Percentiles rank a stretch among this genome's conserved stretches.
Conservation (phyloP, 1,140 invertebrate genomes). For the Drosophila malerkotliana region DNA sequence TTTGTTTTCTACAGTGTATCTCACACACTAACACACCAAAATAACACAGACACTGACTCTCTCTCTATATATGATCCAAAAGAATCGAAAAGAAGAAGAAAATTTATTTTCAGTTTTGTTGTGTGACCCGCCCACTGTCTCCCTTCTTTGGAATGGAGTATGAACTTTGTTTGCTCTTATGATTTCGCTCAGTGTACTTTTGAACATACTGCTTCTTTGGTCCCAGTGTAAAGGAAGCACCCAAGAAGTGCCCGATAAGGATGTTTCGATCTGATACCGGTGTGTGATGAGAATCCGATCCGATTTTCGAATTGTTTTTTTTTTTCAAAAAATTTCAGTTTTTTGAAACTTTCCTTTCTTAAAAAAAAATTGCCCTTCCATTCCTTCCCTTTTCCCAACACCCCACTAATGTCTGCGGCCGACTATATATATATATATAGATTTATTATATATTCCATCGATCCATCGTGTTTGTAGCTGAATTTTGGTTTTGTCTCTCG, state of each 20-base stretch:
- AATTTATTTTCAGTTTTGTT: constrained; percentile 26
- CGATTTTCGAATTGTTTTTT: constrained; percentile 31
- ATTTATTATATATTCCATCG: constrained; percentile 4
- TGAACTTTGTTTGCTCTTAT: constrained; percentile 43
- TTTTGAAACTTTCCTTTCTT: constrained; percentile 18
- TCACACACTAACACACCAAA: constrained; percentile 25
- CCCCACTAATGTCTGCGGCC: not conserved
- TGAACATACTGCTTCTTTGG: constrained; percentile 36
- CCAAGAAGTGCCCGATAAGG: constrained; percentile 1
- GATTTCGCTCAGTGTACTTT: constrained; percentile 55
- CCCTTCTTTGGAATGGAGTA: constrained; percentile 22
- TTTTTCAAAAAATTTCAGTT: constrained; percentile 1
- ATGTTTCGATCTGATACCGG: constrained; percentile 9
- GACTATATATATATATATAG: constrained; percentile 1
- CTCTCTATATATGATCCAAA: constrained; percentile 13
- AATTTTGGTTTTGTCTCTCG: constrained; percentile 28
- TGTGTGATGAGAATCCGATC: not conserved
- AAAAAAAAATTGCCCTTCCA: not conserved
- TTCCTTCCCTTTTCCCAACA: not conserved
- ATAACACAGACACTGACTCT: constrained; percentile 15
- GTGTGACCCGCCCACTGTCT: constrained; percentile 14
- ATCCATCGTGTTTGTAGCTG: constrained; percentile 27
- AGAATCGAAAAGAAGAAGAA: not conserved
- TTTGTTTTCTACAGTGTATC: constrained; percentile 17
- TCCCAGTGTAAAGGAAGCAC: constrained; percentile 13